Conservation (phyloP, 2,888 invertebrate species). For the Pollenia amentaria region DNA sequence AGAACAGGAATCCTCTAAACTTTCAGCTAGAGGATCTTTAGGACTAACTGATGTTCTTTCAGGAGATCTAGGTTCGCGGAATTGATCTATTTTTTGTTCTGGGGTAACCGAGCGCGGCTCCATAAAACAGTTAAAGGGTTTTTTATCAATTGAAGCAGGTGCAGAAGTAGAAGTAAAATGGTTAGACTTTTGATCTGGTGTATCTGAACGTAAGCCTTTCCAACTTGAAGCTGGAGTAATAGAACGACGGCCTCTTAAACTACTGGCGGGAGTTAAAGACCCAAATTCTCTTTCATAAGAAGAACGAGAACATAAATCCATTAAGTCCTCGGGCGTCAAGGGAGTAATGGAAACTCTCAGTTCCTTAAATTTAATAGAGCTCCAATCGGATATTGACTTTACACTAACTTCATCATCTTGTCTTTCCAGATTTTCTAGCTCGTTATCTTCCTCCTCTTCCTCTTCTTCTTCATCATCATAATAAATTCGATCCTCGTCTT, state of each 20-base stretch:
- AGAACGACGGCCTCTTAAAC: slow-evolving; percentile 50
- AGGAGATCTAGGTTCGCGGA: slow-evolving; percentile 35
- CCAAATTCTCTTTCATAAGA: slow-evolving; percentile 66
- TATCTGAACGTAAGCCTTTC: slow-evolving; percentile 39
- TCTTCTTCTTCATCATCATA: slow-evolving; percentile 74
- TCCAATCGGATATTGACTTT: slow-evolving; percentile 56
- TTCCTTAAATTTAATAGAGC: slow-evolving; percentile 66
- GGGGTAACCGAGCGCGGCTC: slow-evolving; percentile 45
- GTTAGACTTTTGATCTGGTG: slow-evolving; percentile 30
- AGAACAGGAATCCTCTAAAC: background rate
- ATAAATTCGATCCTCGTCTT: slow-evolving; percentile 67
- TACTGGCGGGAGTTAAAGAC: slow-evolving; percentile 49
- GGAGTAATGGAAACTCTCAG: slow-evolving; percentile 58
- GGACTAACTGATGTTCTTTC: slow-evolving; percentile 30
- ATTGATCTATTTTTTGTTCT: slow-evolving; percentile 35
- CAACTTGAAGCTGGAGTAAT: slow-evolving; percentile 56
- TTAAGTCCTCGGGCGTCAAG: slow-evolving; percentile 62
- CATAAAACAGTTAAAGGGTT: slow-evolving; percentile 30
- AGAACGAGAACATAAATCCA: slow-evolving; percentile 69
- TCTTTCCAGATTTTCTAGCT: slow-evolving; percentile 11
- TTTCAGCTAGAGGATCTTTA: slow-evolving; percentile 32
- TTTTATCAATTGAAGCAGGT: slow-evolving; percentile 35
- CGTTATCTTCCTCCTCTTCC: slow-evolving; percentile 65
- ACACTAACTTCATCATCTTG: slow-evolving; percentile 54
- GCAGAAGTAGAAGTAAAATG: background rate